A percentile compares a stretch with the other conserved stretches of the same genome.
These are phyloP conservation scores for Asteroscopus sphinx DNA, from an alignment of 2,888 invertebrate species.

Conservation along the genomic window DNA sequence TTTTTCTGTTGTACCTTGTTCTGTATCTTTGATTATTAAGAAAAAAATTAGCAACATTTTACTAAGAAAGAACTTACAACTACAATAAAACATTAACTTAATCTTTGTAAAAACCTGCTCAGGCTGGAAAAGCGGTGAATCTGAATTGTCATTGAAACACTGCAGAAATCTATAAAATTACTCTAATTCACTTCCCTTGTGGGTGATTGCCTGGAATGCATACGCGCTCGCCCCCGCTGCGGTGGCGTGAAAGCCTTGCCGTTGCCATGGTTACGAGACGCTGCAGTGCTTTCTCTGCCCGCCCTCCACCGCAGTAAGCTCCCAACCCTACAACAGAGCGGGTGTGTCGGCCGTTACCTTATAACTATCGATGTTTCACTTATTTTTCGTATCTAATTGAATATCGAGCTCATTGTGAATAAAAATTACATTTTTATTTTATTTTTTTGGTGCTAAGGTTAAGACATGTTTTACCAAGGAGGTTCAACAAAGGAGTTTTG, in stretches of 20 bases:
- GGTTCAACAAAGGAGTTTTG: conserved; percentile 62
- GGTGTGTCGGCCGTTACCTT: conserved; percentile 55
- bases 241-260: conserved; percentile 70
- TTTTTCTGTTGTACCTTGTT: no score
- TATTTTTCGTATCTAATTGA: conserved; percentile 47
- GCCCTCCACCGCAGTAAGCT: conserved; percentile 85
- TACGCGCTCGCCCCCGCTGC: conserved; percentile 65
- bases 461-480: conserved; percentile 32
- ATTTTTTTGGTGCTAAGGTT: conserved; percentile 30
- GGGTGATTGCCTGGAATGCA: conserved; percentile 70
- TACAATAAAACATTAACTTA: no score
- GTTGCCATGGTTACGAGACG: conserved; percentile 85
- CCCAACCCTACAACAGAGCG: conserved; percentile 65
- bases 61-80: no score
- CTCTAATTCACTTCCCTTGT: conserved; percentile 60
- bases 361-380: conserved; percentile 51
- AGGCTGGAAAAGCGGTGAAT: not conserved
- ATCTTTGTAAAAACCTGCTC: not conserved
- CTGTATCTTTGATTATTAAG: no score
- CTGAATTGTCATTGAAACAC: not conserved
- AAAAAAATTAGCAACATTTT: no score
- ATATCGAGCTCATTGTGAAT: conserved; percentile 22
- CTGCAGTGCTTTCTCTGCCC: conserved; percentile 82
- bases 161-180: conserved; percentile 45
- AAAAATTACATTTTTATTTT: conserved; percentile 14